These are phyloP conservation scores for Carollia perspicillata DNA, from an alignment of 2,113 vertebrate species.

Conservation along the genomic window DNA sequence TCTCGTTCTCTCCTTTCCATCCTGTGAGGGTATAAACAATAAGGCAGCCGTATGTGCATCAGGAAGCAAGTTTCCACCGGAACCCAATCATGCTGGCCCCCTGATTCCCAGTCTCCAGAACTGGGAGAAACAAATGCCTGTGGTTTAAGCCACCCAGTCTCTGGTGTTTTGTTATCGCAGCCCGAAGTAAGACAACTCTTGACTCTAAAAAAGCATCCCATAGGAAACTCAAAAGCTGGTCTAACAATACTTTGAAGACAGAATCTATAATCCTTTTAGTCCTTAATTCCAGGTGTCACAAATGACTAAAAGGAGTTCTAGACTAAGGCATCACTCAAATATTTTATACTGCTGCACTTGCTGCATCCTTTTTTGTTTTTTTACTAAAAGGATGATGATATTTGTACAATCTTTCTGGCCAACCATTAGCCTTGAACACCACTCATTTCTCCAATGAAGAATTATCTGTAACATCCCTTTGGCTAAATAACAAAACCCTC, in stretches of 20 bases:
- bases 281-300: background rate
- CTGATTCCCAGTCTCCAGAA: background rate
- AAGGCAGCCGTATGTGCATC: background rate
- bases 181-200: background rate
- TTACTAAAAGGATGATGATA: background rate
- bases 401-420: background rate
- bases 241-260: background rate
- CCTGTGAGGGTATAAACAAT: background rate
- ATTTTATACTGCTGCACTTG: background rate
- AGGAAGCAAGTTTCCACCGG: background rate
- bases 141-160: background rate
- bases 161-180: background rate
- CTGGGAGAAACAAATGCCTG: background rate
- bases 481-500: background rate
- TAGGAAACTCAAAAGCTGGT: background rate
- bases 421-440: background rate
- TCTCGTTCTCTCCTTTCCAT: background rate
- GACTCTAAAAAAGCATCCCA: background rate
- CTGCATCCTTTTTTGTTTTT: background rate
- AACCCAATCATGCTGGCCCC: background rate
- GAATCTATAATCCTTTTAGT: background rate
- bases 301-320: background rate
- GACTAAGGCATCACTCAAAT: background rate
- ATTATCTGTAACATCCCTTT: background rate
- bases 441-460: constrained; percentile 2